A percentile compares a stretch with the other conserved stretches of the same genome.
phyloP scores from a whole-genome alignment of 2,888 invertebrate genomes.

The Alsophila aescularia region DNA sequence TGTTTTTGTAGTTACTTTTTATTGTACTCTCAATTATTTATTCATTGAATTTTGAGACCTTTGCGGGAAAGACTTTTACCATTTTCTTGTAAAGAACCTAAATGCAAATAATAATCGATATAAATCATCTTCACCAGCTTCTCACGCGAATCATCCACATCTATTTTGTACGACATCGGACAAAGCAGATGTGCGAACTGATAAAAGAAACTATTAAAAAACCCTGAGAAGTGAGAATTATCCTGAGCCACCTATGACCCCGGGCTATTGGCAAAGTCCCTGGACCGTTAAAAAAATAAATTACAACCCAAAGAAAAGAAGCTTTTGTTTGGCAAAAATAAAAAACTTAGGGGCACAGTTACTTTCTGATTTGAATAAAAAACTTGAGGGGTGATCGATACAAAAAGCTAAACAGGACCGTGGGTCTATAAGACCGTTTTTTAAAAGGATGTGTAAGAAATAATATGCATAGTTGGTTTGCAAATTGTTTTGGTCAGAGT shows the following conservation, averaged over 20 bases:
- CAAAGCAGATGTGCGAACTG: constrained; percentile 69
- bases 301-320: constrained; percentile 68
- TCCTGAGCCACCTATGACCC: constrained; percentile 80
- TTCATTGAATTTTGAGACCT: too few species aligned
- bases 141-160: constrained; percentile 29
- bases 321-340: constrained; percentile 71
- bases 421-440: constrained; percentile 50
- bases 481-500: constrained; percentile 73
- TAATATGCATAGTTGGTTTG: constrained; percentile 67
- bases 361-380: constrained; percentile 78
- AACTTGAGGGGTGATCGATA: constrained; percentile 71
- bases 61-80: too few species aligned
- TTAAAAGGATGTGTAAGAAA: constrained; percentile 62
- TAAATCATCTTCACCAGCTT: constrained; percentile 27
- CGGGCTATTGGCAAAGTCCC: constrained; percentile 59
- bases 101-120: too few species aligned
- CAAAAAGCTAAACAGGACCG: constrained; percentile 54
- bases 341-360: constrained; percentile 71
- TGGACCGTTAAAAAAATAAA: constrained; percentile 78
- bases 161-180: constrained; percentile 43
- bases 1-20: too few species aligned
- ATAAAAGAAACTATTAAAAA: constrained; percentile 70
- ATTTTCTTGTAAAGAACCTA: too few species aligned
- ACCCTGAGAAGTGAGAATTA: constrained; percentile 80
- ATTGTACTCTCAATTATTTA: too few species aligned